Evolutionary conservation across 2,113 vertebrate species (phyloP).

Genomic region (Daphoenositta chrysoptera): DNA sequence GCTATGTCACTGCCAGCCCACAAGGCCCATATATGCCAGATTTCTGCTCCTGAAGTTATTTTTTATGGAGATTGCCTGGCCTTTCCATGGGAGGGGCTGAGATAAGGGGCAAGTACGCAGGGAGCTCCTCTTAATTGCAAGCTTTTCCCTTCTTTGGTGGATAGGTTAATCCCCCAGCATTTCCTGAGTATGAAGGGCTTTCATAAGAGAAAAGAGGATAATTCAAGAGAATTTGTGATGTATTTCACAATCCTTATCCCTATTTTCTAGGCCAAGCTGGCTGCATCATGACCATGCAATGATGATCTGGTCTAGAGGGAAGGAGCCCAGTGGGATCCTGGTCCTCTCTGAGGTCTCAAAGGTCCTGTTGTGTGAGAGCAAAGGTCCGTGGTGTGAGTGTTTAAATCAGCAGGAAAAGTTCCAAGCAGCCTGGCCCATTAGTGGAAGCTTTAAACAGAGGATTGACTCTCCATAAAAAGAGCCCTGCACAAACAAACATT

Average conservation of each 20-base stretch:
- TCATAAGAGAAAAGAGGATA: neutral
- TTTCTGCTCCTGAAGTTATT: neutral
- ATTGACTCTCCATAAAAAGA: neutral
- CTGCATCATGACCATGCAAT: neutral
- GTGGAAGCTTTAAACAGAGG: neutral
- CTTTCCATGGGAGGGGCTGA: neutral
- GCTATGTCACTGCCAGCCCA: neutral
- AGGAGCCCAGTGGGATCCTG: neutral
- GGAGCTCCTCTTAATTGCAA: neutral
- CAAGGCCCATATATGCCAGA: neutral
- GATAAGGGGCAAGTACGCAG: neutral
- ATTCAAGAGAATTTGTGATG: neutral
- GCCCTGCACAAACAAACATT: neutral
- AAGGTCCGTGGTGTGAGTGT: neutral
- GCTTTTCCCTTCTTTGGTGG: slow-evolving; percentile 3
- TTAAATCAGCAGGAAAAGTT: neutral
- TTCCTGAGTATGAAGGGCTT: neutral
- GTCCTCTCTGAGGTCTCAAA: neutral
- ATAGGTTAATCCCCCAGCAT: slow-evolving; percentile 4
- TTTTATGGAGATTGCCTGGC: neutral
- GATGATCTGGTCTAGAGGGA: neutral
- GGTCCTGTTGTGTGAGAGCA: neutral
- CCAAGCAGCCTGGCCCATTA: neutral
- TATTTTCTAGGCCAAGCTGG: neutral
- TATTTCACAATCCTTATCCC: neutral